Evolutionary conservation across 1,140 invertebrate genomes (phyloP), one percentile per base, ranked within the genome.

Genomic region (Thaumatotibia leucotreta): DNA sequence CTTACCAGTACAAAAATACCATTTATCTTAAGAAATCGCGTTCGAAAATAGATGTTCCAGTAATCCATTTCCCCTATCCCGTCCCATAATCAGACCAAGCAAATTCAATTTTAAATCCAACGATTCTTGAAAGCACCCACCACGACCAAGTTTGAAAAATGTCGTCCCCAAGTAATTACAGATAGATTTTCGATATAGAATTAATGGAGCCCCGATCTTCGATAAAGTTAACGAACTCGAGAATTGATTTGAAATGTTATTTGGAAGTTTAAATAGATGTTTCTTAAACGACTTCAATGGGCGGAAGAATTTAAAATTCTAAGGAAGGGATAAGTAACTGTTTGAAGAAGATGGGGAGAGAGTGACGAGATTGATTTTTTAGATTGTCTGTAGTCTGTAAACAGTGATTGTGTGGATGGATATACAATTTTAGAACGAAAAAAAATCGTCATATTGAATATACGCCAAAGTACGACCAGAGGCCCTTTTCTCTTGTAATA

Each of bases 171-270:
- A 27, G 52, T 58, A 58, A 58, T 58, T 58, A 58, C 52, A 58
- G 52, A 58, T 58, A 27, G 52, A 58, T 58, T 24, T 24, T 14
- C 52, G 52, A 58, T 58, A 27, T 27, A 27, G 52, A 58, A 58
- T 58, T 58, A 58, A 58, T 58, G 52, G 52, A 24, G 52, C 29
- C 52, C 52, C 27, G 52, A 58, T 58, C 23, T 27, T 58, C 52
- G 27, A 58, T 58, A 58, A 58, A 58, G 52, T 58, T 58, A 58
- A 58, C 23, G 22, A 58, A 58, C 52, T 58, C 20, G 52, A 58
- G 52, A 58, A 58, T 58, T 58, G 52, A 58, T 58, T 58, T 58
- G 52, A 58, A 58, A 58, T 58, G 52, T 58, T 58, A 58, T 27
- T 58, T 27, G 52, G 11, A 27, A 58, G 52, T 27, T 58, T 31